Evolutionary conservation across 2,113 vertebrate species (phyloP).

Genomic region (Diadophis punctatus): DNA sequence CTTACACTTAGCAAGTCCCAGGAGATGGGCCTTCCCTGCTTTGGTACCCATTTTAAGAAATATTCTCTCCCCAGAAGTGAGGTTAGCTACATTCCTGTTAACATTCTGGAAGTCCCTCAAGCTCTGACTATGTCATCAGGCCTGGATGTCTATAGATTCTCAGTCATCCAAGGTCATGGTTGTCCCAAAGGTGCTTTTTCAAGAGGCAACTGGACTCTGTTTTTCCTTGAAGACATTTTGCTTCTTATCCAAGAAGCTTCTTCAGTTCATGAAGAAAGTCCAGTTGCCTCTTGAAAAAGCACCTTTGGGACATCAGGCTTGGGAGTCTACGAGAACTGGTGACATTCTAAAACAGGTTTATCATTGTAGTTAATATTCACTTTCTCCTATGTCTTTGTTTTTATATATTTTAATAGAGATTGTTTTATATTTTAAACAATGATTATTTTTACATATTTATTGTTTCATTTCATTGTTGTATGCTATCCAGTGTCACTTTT

Average conservation of each 20-base stretch:
- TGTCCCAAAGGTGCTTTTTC: neutral
- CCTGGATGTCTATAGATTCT: neutral
- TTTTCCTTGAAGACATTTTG: neutral
- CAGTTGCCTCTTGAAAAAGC: neutral
- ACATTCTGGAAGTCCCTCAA: neutral
- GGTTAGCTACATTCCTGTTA: neutral
- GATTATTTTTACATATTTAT: neutral
- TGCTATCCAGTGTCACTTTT: neutral
- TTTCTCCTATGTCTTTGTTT: neutral
- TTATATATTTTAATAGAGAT: neutral
- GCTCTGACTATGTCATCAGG: neutral
- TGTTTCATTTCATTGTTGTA: neutral
- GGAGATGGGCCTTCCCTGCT: neutral
- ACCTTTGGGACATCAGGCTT: neutral
- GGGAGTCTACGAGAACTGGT: neutral
- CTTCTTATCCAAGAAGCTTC: neutral
- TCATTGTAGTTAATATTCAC: neutral
- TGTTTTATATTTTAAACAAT: neutral
- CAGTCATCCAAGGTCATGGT: neutral
- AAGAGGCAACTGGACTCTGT: neutral
- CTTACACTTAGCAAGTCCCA: neutral
- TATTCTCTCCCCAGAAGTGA: neutral
- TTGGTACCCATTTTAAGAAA: neutral
- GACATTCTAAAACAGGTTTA: neutral
- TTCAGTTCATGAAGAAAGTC: neutral